phyloP scores from a whole-genome alignment of 2,888 invertebrate genomes.

The Disparrhopalites patrizii region DNA sequence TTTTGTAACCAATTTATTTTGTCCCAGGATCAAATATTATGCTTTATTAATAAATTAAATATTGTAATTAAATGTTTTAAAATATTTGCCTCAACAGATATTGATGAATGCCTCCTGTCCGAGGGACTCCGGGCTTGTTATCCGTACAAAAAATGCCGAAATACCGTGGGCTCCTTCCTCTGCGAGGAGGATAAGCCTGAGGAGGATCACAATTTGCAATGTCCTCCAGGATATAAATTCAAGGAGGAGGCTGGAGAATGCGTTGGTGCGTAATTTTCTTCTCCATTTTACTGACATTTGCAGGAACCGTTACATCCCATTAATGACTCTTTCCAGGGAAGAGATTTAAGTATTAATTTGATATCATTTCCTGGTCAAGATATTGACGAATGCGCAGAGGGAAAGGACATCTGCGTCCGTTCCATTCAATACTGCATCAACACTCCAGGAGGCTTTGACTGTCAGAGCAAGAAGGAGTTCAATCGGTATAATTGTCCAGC shows the following conservation, averaged over 20 bases:
- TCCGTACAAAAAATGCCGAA: conserved; percentile 53
- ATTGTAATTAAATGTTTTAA: no score
- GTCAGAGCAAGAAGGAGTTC: conserved; percentile 51
- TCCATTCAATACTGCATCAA: conserved; percentile 67
- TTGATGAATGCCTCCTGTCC: conserved; percentile 66
- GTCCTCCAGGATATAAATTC: conserved; percentile 49
- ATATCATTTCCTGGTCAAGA: conserved; percentile 55
- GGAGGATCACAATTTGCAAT: conserved; percentile 39
- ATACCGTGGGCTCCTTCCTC: conserved; percentile 54
- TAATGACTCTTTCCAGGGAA: background rate
- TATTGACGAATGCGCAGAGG: conserved; percentile 68
- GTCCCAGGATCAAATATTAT: no score
- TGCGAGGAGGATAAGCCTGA: conserved; percentile 50
- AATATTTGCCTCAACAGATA: no score
- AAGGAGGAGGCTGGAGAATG: conserved; percentile 42
- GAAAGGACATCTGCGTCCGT: conserved; percentile 62
- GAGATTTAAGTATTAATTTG: background rate
- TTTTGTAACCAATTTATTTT: no score
- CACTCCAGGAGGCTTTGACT: conserved; percentile 55
- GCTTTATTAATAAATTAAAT: no score
- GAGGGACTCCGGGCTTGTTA: conserved; percentile 57
- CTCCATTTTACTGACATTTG: background rate
- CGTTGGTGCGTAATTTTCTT: conserved; percentile 39
- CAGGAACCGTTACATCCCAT: no score
- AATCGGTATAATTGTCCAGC: conserved; percentile 49